These are phyloP conservation scores for Pocillopora grandis DNA, from an alignment of 92 coral and sea anemone species.

Conservation along the genomic window DNA sequence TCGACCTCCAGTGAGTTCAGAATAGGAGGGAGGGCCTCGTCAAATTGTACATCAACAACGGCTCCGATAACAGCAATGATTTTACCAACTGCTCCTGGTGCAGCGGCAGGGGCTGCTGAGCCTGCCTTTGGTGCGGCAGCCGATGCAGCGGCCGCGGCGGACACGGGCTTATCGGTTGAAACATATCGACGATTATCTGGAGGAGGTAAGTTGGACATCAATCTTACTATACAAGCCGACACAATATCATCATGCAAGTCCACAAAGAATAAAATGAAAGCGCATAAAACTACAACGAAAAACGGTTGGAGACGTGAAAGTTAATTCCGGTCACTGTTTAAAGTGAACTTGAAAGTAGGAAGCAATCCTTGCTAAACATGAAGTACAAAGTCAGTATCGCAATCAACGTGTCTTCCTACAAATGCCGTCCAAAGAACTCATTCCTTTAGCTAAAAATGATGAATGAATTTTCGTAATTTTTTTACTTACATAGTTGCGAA, in stretches of 20 bases:
- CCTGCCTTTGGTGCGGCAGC: conserved; percentile 64
- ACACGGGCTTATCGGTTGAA: conserved; percentile 92
- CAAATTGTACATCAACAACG: conserved; percentile 98
- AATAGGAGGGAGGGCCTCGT: conserved; percentile 95
- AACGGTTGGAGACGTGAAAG: neutral
- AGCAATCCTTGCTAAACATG: conserved; percentile 31
- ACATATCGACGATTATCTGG: conserved; percentile 88
- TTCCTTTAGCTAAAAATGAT: neutral
- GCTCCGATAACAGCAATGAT: conserved; percentile 98
- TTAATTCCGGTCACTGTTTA: neutral
- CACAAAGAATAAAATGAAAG: neutral
- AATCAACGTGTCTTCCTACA: conserved; percentile 66
- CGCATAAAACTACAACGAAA: neutral
- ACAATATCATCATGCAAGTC: conserved; percentile 18
- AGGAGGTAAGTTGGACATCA: neutral
- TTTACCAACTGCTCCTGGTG: conserved; percentile 84
- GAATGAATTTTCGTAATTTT: neutral
- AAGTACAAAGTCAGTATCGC: conserved; percentile 4
- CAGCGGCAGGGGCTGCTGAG: conserved; percentile 62
- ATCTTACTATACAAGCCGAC: neutral
- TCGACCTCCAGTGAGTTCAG: conserved; percentile 94
- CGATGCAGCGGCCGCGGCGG: conserved; percentile 89
- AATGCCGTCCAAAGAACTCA: neutral
- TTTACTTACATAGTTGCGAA: conserved; percentile 85
- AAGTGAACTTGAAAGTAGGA: neutral